These are phyloP conservation scores for Sminthopsis crassicaudata DNA, from an alignment of 2,113 vertebrate genomes.

Conservation along the genomic window DNA sequence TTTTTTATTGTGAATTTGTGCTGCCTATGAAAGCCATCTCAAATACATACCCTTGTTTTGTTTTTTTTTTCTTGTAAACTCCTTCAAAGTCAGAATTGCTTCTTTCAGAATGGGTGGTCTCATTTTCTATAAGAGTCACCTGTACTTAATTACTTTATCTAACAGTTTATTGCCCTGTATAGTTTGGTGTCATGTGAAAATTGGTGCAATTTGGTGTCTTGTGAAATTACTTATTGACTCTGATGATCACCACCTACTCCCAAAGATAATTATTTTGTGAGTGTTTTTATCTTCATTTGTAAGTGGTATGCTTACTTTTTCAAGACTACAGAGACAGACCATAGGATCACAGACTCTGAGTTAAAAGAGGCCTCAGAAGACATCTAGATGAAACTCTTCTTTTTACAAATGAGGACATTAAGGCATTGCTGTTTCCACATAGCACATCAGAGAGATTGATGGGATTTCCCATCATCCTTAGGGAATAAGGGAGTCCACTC, in stretches of 20 bases:
- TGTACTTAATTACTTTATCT: constrained; percentile 46
- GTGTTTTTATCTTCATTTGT: background rate
- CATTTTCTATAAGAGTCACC: background rate
- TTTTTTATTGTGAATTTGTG: constrained; percentile 14
- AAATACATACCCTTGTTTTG: background rate
- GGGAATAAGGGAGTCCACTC: background rate
- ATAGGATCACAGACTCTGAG: background rate
- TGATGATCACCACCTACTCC: background rate
- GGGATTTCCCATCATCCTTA: background rate
- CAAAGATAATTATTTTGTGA: constrained; percentile 5
- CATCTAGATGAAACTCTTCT: background rate
- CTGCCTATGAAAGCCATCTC: constrained; percentile 13
- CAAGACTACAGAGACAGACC: constrained; percentile 16
- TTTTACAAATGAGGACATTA: background rate
- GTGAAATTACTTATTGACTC: constrained; percentile 36
- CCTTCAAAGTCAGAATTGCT: constrained; percentile 38
- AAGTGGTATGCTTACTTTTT: constrained; percentile 37
- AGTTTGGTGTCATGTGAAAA: background rate
- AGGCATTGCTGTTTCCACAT: background rate
- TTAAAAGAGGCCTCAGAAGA: background rate
- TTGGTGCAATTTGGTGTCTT: background rate
- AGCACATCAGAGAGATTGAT: background rate
- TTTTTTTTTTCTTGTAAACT: background rate
- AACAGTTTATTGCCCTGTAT: constrained; percentile 12
- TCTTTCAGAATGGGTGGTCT: constrained; percentile 16